phyloP scores from a whole-genome alignment of 2,113 vertebrate species.

The Callaeas wilsoni region DNA sequence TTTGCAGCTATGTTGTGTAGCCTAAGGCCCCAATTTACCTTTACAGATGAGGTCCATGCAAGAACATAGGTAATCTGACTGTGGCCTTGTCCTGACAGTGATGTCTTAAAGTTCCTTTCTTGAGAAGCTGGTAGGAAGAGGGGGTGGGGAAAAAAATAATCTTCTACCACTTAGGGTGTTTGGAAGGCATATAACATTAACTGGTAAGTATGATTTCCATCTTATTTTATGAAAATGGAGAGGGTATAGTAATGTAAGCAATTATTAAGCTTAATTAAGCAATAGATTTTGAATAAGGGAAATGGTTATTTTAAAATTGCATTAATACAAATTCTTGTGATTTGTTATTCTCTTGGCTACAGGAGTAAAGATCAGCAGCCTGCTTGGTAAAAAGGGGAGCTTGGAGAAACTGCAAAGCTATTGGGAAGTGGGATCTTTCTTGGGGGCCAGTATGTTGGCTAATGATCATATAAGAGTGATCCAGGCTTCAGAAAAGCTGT shows the following conservation, averaged over 20 bases:
- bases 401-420: slow-evolving; percentile 97
- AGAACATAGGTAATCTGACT: slow-evolving; percentile 42
- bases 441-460: slow-evolving; percentile 94
- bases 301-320: neutral
- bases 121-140: slow-evolving; percentile 39
- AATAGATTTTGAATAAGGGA: neutral
- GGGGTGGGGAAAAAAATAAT: slow-evolving; percentile 21
- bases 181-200: neutral
- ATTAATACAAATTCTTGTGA: neutral
- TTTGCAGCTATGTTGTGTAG: slow-evolving; percentile 54
- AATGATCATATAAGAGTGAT: slow-evolving; percentile 92
- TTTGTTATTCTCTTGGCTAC: slow-evolving; percentile 34
- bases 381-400: slow-evolving; percentile 95
- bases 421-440: slow-evolving; percentile 98
- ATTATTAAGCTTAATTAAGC: too few species aligned
- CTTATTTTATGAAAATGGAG: neutral
- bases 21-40: slow-evolving; percentile 65
- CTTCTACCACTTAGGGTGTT: neutral
- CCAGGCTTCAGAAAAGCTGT: slow-evolving; percentile 96
- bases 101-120: slow-evolving; percentile 19
- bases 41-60: slow-evolving; percentile 69
- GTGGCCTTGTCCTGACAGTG: slow-evolving; percentile 55
- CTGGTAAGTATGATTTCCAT: slow-evolving; percentile 48
- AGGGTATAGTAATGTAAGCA: neutral
- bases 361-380: slow-evolving; percentile 98